A percentile compares a stretch with the other conserved stretches of the same genome.
Conservation (phyloP, 2,113 vertebrate genomes). For the Brienomyrus longianalis region DNA sequence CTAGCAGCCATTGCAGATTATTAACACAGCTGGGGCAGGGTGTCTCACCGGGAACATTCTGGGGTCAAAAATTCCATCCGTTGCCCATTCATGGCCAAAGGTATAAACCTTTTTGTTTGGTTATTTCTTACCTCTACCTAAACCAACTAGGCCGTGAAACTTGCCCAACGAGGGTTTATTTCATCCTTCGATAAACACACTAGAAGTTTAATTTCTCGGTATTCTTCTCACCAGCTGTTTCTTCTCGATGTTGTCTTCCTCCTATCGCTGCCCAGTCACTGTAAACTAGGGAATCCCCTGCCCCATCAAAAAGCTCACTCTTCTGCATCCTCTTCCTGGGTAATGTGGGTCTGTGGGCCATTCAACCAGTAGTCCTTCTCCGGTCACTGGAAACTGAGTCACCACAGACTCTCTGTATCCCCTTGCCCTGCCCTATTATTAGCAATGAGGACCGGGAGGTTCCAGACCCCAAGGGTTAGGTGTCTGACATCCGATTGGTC, state of each 20-base stretch:
- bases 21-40: not conserved
- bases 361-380: not conserved
- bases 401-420: not conserved
- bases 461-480: not conserved
- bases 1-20: not conserved
- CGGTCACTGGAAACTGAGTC: not conserved
- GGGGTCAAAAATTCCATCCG: not conserved
- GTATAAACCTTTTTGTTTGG: not conserved
- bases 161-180: not conserved
- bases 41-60: not conserved
- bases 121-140: not conserved
- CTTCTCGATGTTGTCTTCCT: not conserved
- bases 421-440: slow-evolving; percentile 5
- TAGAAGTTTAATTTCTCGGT: not conserved
- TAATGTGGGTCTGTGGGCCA: not conserved
- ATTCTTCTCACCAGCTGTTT: not conserved
- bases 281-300: not conserved
- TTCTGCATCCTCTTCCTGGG: not conserved
- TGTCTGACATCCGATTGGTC: not conserved
- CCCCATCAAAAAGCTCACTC: not conserved
- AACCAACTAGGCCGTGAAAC: not conserved
- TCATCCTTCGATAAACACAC: not conserved
- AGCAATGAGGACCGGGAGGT: not conserved
- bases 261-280: not conserved
- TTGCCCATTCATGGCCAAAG: not conserved